Evolutionary conservation across 2,113 vertebrate genomes (phyloP).

Genomic region (Dendropsophus ebraccatus): DNA sequence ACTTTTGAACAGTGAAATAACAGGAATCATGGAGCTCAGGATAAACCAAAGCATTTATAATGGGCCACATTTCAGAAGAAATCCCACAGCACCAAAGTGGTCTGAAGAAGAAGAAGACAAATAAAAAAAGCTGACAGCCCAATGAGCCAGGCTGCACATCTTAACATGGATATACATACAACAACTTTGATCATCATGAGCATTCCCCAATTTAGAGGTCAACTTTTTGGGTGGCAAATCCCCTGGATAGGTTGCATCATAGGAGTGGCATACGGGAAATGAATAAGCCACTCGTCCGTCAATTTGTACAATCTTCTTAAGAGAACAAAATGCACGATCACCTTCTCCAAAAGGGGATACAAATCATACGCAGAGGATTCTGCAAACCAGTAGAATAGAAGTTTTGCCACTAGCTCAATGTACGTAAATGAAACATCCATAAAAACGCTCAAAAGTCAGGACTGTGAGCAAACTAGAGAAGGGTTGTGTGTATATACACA

Average conservation of each 20-base stretch:
- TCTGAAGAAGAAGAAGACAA: no score
- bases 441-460: no score
- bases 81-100: not conserved
- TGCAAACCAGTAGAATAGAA: slow-evolving; percentile 72
- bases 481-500: no score
- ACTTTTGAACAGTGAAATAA: not conserved
- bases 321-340: slow-evolving; percentile 60
- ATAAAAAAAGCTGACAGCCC: not conserved
- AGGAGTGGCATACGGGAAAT: no score
- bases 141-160: slow-evolving; percentile 59
- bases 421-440: not conserved
- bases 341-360: slow-evolving; percentile 66
- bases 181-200: slow-evolving; percentile 81
- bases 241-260: slow-evolving; percentile 66
- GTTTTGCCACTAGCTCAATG: slow-evolving; percentile 72
- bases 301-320: slow-evolving; percentile 72
- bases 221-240: slow-evolving; percentile 66
- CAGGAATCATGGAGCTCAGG: not conserved
- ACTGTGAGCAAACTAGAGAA: no score
- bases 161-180: slow-evolving; percentile 82
- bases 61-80: no score
- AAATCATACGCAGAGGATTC: slow-evolving; percentile 68
- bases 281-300: slow-evolving; percentile 72
- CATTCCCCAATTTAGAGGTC: slow-evolving; percentile 70
- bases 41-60: no score